Evolutionary conservation across 1,140 invertebrate genomes (phyloP), one percentile per base, ranked within the genome.

Genomic region (Drosophila parabipectinata): DNA sequence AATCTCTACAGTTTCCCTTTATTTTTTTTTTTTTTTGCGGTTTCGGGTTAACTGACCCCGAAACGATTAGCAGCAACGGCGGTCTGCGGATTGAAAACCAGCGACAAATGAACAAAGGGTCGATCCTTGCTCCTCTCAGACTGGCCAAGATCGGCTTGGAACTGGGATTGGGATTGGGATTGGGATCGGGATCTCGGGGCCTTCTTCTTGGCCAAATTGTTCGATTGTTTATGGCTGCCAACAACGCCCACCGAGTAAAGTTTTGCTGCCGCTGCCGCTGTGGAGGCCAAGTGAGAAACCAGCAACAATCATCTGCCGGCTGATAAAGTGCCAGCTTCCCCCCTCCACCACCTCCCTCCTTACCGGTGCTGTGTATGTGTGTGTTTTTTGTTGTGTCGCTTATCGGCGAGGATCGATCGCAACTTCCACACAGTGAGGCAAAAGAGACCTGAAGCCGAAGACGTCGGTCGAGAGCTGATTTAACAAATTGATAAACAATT

Each of bases 401-500:
- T 90, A 90, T 90, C 85, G 79, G 87, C 87, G 78, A 90, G 81
- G 81, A 90, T 90, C 85, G 75, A 90, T 90, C 78, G 62, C 72
- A 79, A 72, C 73, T 71, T 66, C 77, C n/a, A 52, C 51, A 37
- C 32, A 32, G 34, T 14, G 24, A 41, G 32, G 34, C 8, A 15
- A 47, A 47, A 48, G 26, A 24, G 66, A 67, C 48, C 48, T 34
- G 50, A 53, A 44, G 50, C 5, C 34, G 51, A 30, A 39, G 52
- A 64, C 69, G 60, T 60, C 85, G 58, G 62, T 72, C 32, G 47
- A 72, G 47, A 72, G 64, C 85, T 90, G 85, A 90, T 90, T 90
- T 79, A 82, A 90, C 79, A 90, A 90, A 90, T 87, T 90, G 85
- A 90, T 90, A 90, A 90, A 79, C 87, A 90, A 90, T 90, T 90